phyloP scores from a whole-genome alignment of 2,888 invertebrate genomes.

The Aspidapion aeneum region DNA sequence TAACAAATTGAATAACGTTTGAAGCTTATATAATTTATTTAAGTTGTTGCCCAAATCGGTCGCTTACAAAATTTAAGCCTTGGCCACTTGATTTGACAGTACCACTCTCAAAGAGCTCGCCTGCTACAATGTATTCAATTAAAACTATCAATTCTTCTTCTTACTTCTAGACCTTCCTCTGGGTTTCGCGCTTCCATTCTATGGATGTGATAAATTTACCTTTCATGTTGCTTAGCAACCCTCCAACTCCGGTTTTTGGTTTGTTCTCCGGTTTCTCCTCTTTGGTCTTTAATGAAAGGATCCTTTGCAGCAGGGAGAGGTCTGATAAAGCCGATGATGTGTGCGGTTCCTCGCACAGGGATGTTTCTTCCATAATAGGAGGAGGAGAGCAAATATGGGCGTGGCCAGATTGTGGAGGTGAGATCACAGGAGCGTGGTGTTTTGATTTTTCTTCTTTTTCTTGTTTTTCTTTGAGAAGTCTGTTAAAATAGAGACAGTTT shows the following conservation, averaged over 20 bases:
- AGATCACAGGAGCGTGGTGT: conserved; percentile 51
- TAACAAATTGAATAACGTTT: too few relatives aligned
- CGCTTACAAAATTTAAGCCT: too few relatives aligned
- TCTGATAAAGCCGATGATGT: conserved; percentile 58
- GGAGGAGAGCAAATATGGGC: conserved; percentile 53
- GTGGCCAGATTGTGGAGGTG: conserved; percentile 59
- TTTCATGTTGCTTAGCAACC: conserved; percentile 29
- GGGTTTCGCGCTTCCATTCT: too few relatives aligned
- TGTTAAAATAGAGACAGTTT: conserved; percentile 17
- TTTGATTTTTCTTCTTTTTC: conserved; percentile 57
- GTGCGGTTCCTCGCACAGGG: conserved; percentile 54
- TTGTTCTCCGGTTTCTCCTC: conserved; percentile 52
- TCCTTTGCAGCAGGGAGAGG: conserved; percentile 69
- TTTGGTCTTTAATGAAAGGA: conserved; percentile 72
- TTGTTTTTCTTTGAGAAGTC: conserved; percentile 82
- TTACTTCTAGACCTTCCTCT: too few relatives aligned
- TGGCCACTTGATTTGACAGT: too few relatives aligned
- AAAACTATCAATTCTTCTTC: too few relatives aligned
- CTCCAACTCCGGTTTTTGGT: conserved; percentile 29
- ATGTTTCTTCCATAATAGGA: conserved; percentile 48
- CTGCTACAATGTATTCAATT: too few relatives aligned
- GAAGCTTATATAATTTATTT: too few relatives aligned
- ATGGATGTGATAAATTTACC: too few relatives aligned
- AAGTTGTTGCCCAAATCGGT: too few relatives aligned
- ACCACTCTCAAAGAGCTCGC: too few relatives aligned